Evolutionary conservation across 1,140 invertebrate genomes (phyloP), one percentile per base, ranked within the genome.

Genomic region (Penaeus chinensis): DNA sequence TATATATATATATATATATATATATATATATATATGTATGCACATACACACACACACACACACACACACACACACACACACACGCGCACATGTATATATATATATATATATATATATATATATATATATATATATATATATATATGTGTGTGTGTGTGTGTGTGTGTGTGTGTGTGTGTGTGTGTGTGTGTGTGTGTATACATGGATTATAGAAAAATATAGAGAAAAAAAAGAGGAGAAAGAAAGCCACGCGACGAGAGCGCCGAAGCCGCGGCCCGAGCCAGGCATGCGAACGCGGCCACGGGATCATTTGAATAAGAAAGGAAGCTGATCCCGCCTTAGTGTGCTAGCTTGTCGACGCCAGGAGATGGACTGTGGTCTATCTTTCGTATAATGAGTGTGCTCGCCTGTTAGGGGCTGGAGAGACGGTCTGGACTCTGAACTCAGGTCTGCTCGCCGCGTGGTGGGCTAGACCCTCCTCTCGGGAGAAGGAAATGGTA

Each of bases 291-390:
- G 80, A 42, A 87, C 80, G 71, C 71, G 42, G 27, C 20, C 66
- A 63, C 32, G 62, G 80, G 62, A 83, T 87, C 86, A 87, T 87
- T 87, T 87, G 86, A 87, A 87, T 87, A 87, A 87, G 86, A 87
- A 87, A 87, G 80, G 86, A 83, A 87, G 80, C 71, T 74, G 79
- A 87, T 87, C 86, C 86, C 86, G 86, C 86, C 86, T 81, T 79
- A 83, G 79, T 78, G 80, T 78, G 86, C 80, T 87, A 74, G 80
- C 86, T 79, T 87, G 86, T 87, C 86, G 80, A 77, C 86, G 86
- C 80, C 71, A 22, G 54, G 86, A 87, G 86, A 87, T 87, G 86
- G 86, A 87, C 86, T 83, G 86, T 77, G 86, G 86, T 87, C 86
- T 87, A 83, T 87, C 86, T 82, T 82, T 74, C 80, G 86, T 87